phyloP scores from a whole-genome alignment of 2,797 vertebrate species.

The Tapera naevia region DNA sequence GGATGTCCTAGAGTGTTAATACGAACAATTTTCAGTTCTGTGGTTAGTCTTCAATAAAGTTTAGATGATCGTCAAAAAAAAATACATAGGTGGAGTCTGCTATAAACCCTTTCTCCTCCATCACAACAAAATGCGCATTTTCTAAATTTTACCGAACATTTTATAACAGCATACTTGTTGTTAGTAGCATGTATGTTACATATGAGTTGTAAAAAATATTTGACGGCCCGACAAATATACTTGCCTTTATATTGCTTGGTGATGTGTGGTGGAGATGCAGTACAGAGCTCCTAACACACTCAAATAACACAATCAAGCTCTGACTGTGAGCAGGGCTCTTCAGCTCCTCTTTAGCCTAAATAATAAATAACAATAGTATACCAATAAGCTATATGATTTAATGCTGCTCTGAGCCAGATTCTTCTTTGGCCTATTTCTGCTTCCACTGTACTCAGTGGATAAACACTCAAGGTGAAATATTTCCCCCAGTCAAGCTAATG shows the following conservation, averaged over 20 bases:
- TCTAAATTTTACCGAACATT: neutral
- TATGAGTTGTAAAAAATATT: neutral
- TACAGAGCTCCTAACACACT: neutral
- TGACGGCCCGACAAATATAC: neutral
- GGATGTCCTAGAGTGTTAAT: constrained; percentile 67
- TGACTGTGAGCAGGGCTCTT: neutral
- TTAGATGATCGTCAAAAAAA: constrained; percentile 45
- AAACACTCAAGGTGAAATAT: constrained; percentile 5
- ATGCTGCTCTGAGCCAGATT: neutral
- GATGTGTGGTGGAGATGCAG: accelerated
- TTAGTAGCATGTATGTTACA: neutral
- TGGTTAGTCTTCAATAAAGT: constrained; percentile 60
- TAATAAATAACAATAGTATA: neutral
- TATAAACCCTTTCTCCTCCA: constrained; percentile 6
- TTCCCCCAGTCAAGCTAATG: neutral
- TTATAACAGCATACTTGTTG: neutral
- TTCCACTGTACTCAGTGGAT: neutral
- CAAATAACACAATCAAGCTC: neutral
- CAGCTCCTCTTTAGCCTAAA: neutral
- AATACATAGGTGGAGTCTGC: constrained; percentile 12
- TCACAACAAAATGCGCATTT: neutral
- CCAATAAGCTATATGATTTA: neutral
- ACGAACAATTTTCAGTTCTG: constrained; percentile 58
- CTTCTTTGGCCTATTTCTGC: neutral
- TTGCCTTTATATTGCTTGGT: neutral